Conservation (phyloP, 2,113 vertebrate genomes). For the Tor tambroides region DNA sequence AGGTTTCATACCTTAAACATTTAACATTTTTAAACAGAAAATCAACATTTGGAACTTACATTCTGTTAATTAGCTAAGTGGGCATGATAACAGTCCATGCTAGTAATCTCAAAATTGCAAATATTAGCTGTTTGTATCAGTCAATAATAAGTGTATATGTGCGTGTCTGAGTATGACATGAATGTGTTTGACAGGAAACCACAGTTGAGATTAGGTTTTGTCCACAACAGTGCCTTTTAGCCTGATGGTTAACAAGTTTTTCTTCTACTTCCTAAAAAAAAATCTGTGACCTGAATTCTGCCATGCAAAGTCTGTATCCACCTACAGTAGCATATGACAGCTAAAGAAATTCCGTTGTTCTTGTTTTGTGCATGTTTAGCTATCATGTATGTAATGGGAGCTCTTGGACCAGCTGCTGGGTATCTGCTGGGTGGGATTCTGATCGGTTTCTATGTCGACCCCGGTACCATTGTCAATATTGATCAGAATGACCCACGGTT, state of each 20-base stretch:
- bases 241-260: background rate
- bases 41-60: too few species aligned
- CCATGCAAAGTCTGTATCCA: background rate
- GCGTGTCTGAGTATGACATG: background rate
- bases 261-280: background rate
- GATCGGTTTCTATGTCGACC: slow-evolving; percentile 97
- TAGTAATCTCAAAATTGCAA: too few species aligned
- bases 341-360: background rate
- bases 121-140: too few species aligned
- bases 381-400: slow-evolving; percentile 99
- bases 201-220: background rate
- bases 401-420: slow-evolving; percentile 93
- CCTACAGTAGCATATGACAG: background rate
- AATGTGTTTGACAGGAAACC: background rate
- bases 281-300: background rate
- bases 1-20: too few species aligned
- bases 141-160: background rate
- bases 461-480: slow-evolving; percentile 84
- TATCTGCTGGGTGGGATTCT: slow-evolving; percentile 96
- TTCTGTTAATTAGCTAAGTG: too few species aligned
- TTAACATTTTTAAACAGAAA: too few species aligned
- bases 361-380: slow-evolving; percentile 71
- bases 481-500: slow-evolving; percentile 97
- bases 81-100: too few species aligned
- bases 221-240: background rate